phyloP scores from a whole-genome alignment of 2,888 invertebrate species.

The Eupithecia abbreviata region DNA sequence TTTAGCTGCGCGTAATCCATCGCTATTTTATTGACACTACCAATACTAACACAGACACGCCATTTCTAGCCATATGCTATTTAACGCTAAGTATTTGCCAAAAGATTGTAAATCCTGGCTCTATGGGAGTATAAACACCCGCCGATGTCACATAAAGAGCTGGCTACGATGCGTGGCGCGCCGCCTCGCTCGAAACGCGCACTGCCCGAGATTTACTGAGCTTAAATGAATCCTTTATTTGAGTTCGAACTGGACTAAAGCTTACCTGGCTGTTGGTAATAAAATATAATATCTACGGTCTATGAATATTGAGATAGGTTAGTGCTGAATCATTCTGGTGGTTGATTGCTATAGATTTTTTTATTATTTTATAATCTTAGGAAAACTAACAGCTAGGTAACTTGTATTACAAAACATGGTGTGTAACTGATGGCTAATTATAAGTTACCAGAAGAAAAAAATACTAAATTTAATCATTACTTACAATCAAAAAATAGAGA shows the following conservation, averaged over 20 bases:
- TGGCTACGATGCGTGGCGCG: constrained; percentile 41
- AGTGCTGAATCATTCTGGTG: neutral
- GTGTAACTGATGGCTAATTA: no score
- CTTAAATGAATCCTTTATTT: constrained; percentile 17
- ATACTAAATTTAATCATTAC: no score
- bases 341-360: neutral
- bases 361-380: no score
- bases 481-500: no score
- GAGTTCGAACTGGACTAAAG: constrained; percentile 1
- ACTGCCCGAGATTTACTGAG: constrained; percentile 19
- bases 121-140: constrained; percentile 40
- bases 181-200: constrained; percentile 39
- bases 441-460: no score
- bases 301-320: neutral
- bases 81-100: constrained; percentile 38
- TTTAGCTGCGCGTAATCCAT: neutral
- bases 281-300: neutral
- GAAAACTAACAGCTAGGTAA: no score
- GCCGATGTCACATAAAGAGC: constrained; percentile 42
- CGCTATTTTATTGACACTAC: neutral
- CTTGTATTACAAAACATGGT: no score
- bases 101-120: constrained; percentile 37
- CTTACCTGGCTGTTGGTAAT: neutral
- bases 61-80: neutral
- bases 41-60: neutral